phyloP scores from a whole-genome alignment of 2,113 vertebrate genomes.

The Sturnira hondurensis region DNA sequence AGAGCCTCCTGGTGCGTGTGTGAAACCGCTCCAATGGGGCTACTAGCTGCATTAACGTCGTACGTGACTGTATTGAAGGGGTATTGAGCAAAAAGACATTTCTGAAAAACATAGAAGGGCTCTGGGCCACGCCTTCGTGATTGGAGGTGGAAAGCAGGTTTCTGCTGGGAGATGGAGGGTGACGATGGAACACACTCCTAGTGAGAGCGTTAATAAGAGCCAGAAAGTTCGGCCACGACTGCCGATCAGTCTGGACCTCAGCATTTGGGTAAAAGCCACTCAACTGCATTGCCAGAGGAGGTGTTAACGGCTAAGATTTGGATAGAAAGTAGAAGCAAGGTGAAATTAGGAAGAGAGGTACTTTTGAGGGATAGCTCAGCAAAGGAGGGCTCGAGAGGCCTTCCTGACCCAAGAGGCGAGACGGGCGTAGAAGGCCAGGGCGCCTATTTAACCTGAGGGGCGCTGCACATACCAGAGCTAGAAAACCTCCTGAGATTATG shows the following conservation, averaged over 20 bases:
- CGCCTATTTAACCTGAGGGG: neutral
- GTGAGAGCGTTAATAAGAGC: neutral
- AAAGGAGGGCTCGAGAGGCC: neutral
- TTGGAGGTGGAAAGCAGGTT: neutral
- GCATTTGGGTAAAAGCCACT: neutral
- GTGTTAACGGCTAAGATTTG: neutral
- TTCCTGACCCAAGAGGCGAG: neutral
- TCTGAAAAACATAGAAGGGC: neutral
- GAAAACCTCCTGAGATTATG: neutral
- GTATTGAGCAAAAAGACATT: neutral
- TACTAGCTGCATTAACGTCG: neutral
- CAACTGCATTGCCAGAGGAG: neutral
- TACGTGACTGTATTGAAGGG: neutral
- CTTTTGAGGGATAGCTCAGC: neutral
- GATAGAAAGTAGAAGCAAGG: neutral
- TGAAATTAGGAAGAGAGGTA: neutral
- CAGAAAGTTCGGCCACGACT: neutral
- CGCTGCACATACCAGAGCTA: too few relatives aligned
- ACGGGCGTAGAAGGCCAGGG: fast-evolving
- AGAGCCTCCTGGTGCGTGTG: neutral
- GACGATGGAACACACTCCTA: neutral
- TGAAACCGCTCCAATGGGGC: neutral
- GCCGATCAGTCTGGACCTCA: neutral
- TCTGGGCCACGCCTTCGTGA: neutral
- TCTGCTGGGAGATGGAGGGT: neutral